These are phyloP conservation scores for Conopomorpha cramerella DNA, from an alignment of 1,140 invertebrate genomes.

Conservation along the genomic window DNA sequence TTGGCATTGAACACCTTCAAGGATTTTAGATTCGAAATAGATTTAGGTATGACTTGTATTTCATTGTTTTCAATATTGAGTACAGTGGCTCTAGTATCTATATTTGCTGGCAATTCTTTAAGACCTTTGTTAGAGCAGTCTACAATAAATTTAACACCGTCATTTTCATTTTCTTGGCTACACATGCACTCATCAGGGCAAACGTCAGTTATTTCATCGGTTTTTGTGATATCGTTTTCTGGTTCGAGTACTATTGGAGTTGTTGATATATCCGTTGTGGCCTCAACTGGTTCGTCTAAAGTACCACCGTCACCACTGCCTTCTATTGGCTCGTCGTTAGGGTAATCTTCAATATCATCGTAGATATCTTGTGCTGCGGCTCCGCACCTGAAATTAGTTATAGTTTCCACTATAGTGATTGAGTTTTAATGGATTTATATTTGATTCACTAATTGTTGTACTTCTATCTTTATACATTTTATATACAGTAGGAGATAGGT, in stretches of 20 bases:
- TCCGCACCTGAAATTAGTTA: no score
- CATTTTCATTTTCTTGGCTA: slow-evolving; percentile 23
- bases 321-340: no score
- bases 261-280: slow-evolving; percentile 11
- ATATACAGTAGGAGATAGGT: no score
- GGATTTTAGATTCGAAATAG: slow-evolving; percentile 45
- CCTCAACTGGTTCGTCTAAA: slow-evolving; percentile 18
- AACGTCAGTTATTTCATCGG: no score
- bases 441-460: no score
- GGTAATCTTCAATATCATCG: no score
- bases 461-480: no score
- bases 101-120: slow-evolving; percentile 28
- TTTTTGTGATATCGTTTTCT: slow-evolving; percentile 1
- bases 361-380: no score
- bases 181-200: slow-evolving; percentile 41
- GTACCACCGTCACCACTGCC: slow-evolving; percentile 26
- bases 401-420: no score
- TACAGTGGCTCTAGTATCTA: slow-evolving; percentile 29
- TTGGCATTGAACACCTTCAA: slow-evolving; percentile 53
- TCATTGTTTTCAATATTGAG: slow-evolving; percentile 59
- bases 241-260: slow-evolving; percentile 11
- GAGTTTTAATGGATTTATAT: no score
- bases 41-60: slow-evolving; percentile 54
- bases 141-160: slow-evolving; percentile 26
- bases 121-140: slow-evolving; percentile 38